phyloP scores from a whole-genome alignment of 1,140 invertebrate species.

The Diabrotica undecimpunctata region DNA sequence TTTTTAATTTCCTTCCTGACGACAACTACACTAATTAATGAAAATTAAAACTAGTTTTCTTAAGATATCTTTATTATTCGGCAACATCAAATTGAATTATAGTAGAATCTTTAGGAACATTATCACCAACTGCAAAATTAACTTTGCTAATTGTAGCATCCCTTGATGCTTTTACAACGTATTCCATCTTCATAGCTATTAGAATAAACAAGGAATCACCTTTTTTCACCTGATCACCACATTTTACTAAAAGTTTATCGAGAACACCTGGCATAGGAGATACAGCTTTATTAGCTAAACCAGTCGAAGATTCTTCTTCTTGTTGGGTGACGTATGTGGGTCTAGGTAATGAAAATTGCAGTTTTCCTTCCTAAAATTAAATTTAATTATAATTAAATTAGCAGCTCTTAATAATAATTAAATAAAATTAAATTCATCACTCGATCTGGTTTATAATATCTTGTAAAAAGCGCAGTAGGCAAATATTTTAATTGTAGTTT shows the following conservation, averaged over 20 bases:
- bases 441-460: too few relatives aligned
- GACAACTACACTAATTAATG: too few relatives aligned
- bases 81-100: constrained; percentile 54
- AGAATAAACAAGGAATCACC: constrained; percentile 86
- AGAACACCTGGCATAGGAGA: constrained; percentile 96
- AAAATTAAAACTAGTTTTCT: too few relatives aligned
- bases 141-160: constrained; percentile 74
- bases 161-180: constrained; percentile 77
- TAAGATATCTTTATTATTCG: too few relatives aligned
- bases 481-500: too few relatives aligned
- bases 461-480: too few relatives aligned
- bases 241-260: constrained; percentile 82
- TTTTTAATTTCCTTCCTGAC: too few relatives aligned
- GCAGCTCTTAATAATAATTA: too few relatives aligned
- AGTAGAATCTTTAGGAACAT: constrained; percentile 71
- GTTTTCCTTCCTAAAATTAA: constrained; percentile 52
- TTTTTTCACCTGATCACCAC: constrained; percentile 72
- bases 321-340: constrained; percentile 53
- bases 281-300: constrained; percentile 55
- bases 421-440: too few relatives aligned
- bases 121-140: constrained; percentile 73
- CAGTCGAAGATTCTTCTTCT: constrained; percentile 27
- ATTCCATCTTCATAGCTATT: constrained; percentile 99
- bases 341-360: constrained; percentile 48
- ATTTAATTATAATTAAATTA: background rate